Percentiles rank a stretch among this genome's conserved stretches.
Conservation (phyloP, 2,113 vertebrate species). For the Lynx canadensis region DNA sequence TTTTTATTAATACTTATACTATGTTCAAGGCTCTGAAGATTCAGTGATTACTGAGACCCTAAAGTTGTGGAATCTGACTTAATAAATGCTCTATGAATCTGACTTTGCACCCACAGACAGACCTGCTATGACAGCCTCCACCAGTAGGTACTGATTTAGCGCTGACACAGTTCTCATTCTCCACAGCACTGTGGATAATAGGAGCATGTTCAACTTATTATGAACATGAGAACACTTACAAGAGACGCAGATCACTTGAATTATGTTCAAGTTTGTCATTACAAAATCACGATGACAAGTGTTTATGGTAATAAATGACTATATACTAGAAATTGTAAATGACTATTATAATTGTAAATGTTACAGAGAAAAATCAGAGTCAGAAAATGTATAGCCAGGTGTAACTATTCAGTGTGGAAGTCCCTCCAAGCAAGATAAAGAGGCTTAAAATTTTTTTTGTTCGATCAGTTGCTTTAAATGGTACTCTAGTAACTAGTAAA, state of each 20-base stretch:
- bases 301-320: neutral
- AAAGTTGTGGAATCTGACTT: neutral
- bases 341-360: slow-evolving; percentile 2
- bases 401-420: neutral
- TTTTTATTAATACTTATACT: neutral
- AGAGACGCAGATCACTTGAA: neutral
- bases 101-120: neutral
- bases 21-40: neutral
- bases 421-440: neutral
- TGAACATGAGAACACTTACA: neutral
- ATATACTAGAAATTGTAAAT: neutral
- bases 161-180: neutral
- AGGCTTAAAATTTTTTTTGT: neutral
- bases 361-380: neutral
- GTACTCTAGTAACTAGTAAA: neutral
- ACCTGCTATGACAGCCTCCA: neutral
- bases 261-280: neutral
- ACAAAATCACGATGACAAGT: neutral
- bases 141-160: neutral
- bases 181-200: neutral
- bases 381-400: neutral
- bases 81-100: neutral
- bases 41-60: neutral
- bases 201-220: neutral
- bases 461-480: neutral